These are phyloP conservation scores for Pimpla rufipes DNA, from an alignment of 2,888 invertebrate species.

Conservation along the genomic window DNA sequence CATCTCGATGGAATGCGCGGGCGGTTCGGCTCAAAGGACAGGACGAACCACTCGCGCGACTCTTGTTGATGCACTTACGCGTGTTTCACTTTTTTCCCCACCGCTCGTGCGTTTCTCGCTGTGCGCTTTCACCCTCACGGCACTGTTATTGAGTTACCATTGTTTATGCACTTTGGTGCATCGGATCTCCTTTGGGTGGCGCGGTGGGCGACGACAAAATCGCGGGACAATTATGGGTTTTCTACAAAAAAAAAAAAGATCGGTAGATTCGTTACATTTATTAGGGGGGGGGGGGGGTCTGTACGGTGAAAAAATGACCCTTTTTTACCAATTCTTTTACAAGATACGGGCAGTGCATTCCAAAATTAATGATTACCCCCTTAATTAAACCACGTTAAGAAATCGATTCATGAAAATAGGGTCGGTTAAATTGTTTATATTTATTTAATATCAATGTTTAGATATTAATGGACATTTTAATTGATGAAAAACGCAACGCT, in stretches of 20 bases:
- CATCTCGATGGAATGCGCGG: conserved; percentile 82
- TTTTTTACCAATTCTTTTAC: too few relatives aligned
- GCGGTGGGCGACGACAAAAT: too few relatives aligned
- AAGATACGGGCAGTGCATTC: too few relatives aligned
- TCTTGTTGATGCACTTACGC: conserved; percentile 52
- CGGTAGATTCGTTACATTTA: too few relatives aligned
- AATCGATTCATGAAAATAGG: not conserved
- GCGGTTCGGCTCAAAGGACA: conserved; percentile 79
- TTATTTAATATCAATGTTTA: not conserved
- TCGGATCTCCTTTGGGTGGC: too few relatives aligned
- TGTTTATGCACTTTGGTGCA: too few relatives aligned
- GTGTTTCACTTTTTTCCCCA: conserved; percentile 34
- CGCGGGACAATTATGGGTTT: too few relatives aligned
- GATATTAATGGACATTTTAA: not conserved
- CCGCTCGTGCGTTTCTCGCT: conserved; percentile 35
- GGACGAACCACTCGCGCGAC: conserved; percentile 49
- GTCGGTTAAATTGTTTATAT: not conserved
- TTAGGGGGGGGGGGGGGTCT: too few relatives aligned
- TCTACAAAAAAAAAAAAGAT: too few relatives aligned
- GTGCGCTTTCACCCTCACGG: not conserved
- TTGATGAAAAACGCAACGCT: not conserved
- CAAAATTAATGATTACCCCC: too few relatives aligned
- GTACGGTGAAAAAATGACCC: too few relatives aligned
- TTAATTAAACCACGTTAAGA: not conserved
- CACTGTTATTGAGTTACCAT: conserved; percentile 16